Percentiles rank a stretch among this genome's conserved stretches.
These are phyloP conservation scores for Ornithorhynchus anatinus DNA, from an alignment of 2,113 vertebrate genomes.

Conservation along the genomic window DNA sequence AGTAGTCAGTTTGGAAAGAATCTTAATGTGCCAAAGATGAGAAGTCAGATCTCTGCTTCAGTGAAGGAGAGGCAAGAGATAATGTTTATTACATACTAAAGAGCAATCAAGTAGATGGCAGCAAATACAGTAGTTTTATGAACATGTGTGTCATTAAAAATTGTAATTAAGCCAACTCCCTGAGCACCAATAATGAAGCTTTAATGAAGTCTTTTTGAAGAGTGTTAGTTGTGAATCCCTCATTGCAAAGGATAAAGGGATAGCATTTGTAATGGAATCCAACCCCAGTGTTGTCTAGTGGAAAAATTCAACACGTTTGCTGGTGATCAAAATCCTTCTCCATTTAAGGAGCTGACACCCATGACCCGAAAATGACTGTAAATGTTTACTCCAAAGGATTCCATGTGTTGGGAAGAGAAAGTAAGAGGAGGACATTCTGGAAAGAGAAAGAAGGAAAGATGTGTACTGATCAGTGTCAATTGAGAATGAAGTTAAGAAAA, in stretches of 20 bases:
- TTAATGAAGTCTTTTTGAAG: slow-evolving; percentile 1
- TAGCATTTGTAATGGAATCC: background rate
- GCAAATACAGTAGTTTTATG: slow-evolving; percentile 37
- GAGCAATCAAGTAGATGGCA: slow-evolving; percentile 29
- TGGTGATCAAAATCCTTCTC: too few species aligned
- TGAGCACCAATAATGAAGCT: slow-evolving; percentile 30
- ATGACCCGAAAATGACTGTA: too few species aligned
- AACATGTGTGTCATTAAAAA: slow-evolving; percentile 44
- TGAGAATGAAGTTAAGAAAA: too few species aligned
- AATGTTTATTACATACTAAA: slow-evolving; percentile 48
- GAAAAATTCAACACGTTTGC: too few species aligned
- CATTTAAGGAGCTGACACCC: too few species aligned
- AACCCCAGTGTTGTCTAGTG: background rate
- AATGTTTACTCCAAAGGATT: too few species aligned
- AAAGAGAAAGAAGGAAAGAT: too few species aligned
- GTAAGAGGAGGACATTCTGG: too few species aligned
- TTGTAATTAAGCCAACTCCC: slow-evolving; percentile 47
- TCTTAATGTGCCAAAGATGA: slow-evolving; percentile 8
- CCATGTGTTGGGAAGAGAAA: too few species aligned
- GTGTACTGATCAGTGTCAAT: too few species aligned
- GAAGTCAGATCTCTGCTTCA: slow-evolving; percentile 11
- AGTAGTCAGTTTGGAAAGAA: slow-evolving; percentile 14
- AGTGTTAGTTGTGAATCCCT: background rate
- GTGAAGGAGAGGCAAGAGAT: slow-evolving; percentile 11
- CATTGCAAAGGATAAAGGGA: background rate